These are phyloP conservation scores for Hirtodrosophila trivittata DNA, from an alignment of 2,888 invertebrate species.

Conservation along the genomic window DNA sequence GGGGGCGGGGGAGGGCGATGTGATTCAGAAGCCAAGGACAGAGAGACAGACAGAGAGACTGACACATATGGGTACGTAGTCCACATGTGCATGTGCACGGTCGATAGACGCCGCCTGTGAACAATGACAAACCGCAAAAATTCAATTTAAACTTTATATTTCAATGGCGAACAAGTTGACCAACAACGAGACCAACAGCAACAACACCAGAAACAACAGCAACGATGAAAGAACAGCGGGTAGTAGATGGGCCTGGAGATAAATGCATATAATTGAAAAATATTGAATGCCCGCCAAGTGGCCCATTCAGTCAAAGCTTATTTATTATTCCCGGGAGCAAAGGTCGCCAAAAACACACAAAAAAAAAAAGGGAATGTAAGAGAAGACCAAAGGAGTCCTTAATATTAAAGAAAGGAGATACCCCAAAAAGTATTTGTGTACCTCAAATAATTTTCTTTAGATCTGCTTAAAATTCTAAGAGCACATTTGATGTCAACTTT, in stretches of 20 bases:
- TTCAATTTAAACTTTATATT: conserved; percentile 76
- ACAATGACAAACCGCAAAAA: conserved; percentile 76
- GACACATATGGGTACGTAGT: conserved; percentile 7
- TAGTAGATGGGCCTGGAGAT: conserved; percentile 23
- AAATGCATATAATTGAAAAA: conserved; percentile 72
- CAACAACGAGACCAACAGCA: conserved; percentile 18
- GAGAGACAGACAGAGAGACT: conserved; percentile 5
- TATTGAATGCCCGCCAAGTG: conserved; percentile 60
- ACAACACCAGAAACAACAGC: conserved; percentile 13
- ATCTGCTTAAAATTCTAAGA: conserved; percentile 23
- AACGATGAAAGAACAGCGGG: conserved; percentile 10
- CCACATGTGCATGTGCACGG: conserved; percentile 18
- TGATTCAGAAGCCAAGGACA: conserved; percentile 19
- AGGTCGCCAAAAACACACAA: conserved; percentile 11
- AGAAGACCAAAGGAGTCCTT: not conserved
- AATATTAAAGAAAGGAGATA: too few relatives aligned
- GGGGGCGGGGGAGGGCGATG: conserved; percentile 1
- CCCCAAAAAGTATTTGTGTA: not conserved
- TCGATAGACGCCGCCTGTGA: conserved; percentile 50
- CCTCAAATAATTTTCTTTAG: conserved; percentile 14
- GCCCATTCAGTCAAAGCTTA: conserved; percentile 28
- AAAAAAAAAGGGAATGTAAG: conserved; percentile 13
- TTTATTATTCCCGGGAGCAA: conserved; percentile 55
- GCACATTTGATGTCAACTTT: conserved; percentile 10
- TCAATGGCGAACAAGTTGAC: conserved; percentile 60